Base-by-base conservation (phyloP, 2,888 invertebrate species). In the Leucophora obtusa region DNA sequence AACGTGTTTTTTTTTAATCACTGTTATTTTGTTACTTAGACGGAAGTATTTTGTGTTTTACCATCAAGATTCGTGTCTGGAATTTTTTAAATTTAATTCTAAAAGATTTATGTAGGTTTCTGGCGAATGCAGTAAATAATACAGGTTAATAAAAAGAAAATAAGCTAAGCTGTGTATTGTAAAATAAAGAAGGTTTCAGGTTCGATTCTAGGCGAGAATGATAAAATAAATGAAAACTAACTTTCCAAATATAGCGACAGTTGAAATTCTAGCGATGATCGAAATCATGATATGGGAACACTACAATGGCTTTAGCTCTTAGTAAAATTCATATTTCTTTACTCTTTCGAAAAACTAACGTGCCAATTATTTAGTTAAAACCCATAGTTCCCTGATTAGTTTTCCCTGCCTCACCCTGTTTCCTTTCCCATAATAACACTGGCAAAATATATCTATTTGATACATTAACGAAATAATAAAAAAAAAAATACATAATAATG, bases 401-500 rank as follows among this genome's bases (percentile, higher is more conserved):
- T 28, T 28, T 38, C 11, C 2, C 14, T 35, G 14, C 4, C 5
- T n/a, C 47, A 76, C 80, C 76, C 80, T 81, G 73, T 76, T 59
- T 18, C 33, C 3, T 6, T 33, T 18, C 59, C 28, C 17, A 33
- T 18, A 50, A 58, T 58, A 54, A 65, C 54, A 33, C 50, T 14
- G 15, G n/a, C 47, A 28, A 65, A 56, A 60, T n/a, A 56, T 38
- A 51, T 70, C 66, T 74, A 81, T 77, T 4, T 81, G 73, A 70
- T 73, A 7, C 50, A 72, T 87, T 85, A 87, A 83, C 83, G 83
- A 84, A 84, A 83, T 83, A 83, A 7, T 1, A 68, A 84, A 82
- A 84, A 83, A 7, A 7, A 68, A 84, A 82, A 84, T 83, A 84
- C 79, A 79, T 87, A 87, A 87, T 87, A 87, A 87, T 87, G 88